Percentiles rank a stretch among this genome's conserved stretches.
phyloP scores from a whole-genome alignment of 2,113 vertebrate genomes.

The Gymnorhina tibicen region DNA sequence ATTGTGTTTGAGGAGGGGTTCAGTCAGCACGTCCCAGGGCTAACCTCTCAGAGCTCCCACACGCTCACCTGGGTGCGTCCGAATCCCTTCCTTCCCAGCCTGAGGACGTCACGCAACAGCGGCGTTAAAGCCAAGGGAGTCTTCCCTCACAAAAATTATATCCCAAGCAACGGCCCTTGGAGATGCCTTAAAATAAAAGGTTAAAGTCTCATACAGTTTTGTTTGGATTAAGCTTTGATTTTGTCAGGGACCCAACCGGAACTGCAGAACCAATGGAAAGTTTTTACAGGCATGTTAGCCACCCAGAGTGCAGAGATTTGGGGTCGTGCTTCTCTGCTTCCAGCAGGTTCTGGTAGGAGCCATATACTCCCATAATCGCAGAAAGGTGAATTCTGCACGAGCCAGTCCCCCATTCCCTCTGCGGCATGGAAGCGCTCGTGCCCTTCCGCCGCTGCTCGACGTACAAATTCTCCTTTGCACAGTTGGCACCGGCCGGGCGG shows the following conservation, averaged over 20 bases:
- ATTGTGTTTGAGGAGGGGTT: accelerated
- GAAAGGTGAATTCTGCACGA: not conserved
- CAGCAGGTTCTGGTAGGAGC: too few relatives aligned
- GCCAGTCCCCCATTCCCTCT: not conserved
- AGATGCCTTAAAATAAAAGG: not conserved
- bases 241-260: not conserved
- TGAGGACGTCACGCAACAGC: not conserved
- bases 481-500: not conserved
- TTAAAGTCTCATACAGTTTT: not conserved
- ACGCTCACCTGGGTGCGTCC: not conserved
- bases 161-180: not conserved
- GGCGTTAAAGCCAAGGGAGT: not conserved
- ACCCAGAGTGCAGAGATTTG: too few relatives aligned
- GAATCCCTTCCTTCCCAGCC: not conserved
- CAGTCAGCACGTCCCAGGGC: not conserved
- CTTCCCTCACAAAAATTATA: not conserved
- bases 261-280: not conserved
- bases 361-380: too few relatives aligned
- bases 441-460: not conserved
- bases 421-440: not conserved
- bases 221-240: not conserved
- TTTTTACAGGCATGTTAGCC: not conserved
- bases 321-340: too few relatives aligned
- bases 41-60: not conserved
- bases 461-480: not conserved